Evolutionary conservation across 2,113 vertebrate species (phyloP).

Genomic region (Sorex araneus): DNA sequence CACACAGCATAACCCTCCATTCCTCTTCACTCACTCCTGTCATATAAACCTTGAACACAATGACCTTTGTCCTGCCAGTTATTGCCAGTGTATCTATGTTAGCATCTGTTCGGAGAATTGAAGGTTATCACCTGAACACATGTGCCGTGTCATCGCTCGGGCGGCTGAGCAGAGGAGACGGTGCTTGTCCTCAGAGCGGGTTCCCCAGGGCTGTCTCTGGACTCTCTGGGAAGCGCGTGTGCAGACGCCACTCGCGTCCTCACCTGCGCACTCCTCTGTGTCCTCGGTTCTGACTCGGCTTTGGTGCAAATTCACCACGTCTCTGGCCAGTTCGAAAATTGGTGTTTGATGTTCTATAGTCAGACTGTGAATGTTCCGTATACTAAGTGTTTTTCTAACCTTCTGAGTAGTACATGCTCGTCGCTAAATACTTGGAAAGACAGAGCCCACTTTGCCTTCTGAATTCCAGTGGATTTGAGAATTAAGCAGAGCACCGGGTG

Average conservation of each 20-base stretch:
- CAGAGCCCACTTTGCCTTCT: background rate
- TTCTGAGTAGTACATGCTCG: background rate
- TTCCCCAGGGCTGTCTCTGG: background rate
- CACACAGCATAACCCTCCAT: background rate
- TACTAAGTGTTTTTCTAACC: background rate
- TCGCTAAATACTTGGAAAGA: background rate
- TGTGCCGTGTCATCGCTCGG: too few relatives aligned
- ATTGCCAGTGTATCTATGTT: conserved; percentile 12
- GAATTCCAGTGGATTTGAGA: conserved; percentile 9
- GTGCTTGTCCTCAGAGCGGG: background rate
- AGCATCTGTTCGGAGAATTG: background rate
- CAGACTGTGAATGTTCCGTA: conserved; percentile 32
- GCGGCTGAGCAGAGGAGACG: background rate
- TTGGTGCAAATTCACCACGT: background rate
- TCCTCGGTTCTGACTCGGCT: background rate
- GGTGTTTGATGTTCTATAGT: background rate
- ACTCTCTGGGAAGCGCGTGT: background rate
- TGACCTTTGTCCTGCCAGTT: background rate
- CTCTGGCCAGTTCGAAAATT: conserved; percentile 8
- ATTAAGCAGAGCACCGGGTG: background rate
- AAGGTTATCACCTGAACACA: background rate
- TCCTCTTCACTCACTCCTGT: background rate
- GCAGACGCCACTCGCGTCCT: background rate
- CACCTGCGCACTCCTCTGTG: background rate
- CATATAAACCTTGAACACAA: conserved; percentile 34